Conservation (phyloP, 2,797 vertebrate genomes). For the Megaceryle alcyon region DNA sequence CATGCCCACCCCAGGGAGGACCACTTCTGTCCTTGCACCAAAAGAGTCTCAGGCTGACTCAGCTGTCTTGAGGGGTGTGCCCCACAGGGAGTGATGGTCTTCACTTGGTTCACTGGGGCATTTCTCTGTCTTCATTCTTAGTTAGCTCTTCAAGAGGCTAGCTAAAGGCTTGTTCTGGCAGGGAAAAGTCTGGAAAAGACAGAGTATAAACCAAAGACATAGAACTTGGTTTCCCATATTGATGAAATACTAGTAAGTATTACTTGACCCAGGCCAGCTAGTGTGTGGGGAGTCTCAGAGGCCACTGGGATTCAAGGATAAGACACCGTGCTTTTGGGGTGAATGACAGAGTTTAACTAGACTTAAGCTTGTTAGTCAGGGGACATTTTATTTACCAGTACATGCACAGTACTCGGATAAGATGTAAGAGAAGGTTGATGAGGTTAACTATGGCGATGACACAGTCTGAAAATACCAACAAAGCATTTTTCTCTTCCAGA, state of each 20-base stretch:
- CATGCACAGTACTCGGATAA: background rate
- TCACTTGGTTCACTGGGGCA: background rate
- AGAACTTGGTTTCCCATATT: background rate
- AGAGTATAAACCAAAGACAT: background rate
- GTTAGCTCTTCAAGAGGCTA: background rate
- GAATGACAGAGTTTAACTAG: background rate
- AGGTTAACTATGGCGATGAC: background rate
- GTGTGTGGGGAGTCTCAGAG: background rate
- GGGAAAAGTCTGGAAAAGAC: background rate
- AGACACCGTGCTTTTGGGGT: background rate
- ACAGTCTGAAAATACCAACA: background rate
- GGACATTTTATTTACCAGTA: background rate
- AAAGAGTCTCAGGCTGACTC: background rate
- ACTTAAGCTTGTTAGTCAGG: background rate
- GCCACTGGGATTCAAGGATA: background rate
- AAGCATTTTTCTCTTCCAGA: background rate
- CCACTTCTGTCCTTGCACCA: background rate
- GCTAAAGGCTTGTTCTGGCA: background rate
- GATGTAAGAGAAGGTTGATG: background rate
- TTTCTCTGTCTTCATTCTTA: background rate
- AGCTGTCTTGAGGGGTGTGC: rapidly evolving
- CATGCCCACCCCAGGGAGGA: rapidly evolving
- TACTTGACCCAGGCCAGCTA: background rate
- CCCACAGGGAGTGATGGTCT: background rate
- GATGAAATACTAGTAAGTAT: background rate